Base-by-base conservation (phyloP, 2,888 invertebrate species). In the Ophion ventricosus region DNA sequence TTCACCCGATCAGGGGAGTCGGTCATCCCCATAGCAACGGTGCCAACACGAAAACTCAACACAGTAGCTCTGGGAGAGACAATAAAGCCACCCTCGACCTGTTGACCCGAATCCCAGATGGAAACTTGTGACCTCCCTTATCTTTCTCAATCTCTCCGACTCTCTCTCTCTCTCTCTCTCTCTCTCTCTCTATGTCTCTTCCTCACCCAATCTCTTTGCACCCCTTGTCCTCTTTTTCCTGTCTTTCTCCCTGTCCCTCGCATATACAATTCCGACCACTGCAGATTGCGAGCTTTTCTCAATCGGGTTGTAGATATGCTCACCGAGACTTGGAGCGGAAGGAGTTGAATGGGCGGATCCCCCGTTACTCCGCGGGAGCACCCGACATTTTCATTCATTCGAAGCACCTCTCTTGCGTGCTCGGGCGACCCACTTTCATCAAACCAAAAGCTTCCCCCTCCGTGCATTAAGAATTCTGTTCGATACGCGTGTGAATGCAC, bases 21-120 rank as follows among this genome's bases (percentile, higher is more conserved):
- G 89, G 88, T 87, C 89, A 88, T 90, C 81, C 85, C 89, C 88
- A 66, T 86, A 82, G 88, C 87, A 90, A 91, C 90, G 14, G 23
- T 29, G 49, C 43, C 49, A 64, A 56, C 61, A 29, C 54, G 49
- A 49, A 23, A 8, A 20, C 23, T 10, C 49, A 14, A 43, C 8
- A 7, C n/a, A n/a, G 11, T n/a, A 63, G 43, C 8, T 2, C 26
- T 20, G 3, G 11, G 59, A 43, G 43, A 20, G 61, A 83, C 84
- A 86, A 79, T 83, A 82, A 59, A 20, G 73, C 49, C 59, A 40
- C 43, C 26, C 61, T 54, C 78, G 86, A 83, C 82, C 85, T 72
- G 74, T 72, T 87, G 80, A 85, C 87, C 86, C 72, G 63, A 85
- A 84, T 86, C 56, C 54, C 56, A 67, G 59, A 83, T 67, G 67